Evolutionary conservation across 2,113 vertebrate species (phyloP).

Genomic region (Petroica traversi): DNA sequence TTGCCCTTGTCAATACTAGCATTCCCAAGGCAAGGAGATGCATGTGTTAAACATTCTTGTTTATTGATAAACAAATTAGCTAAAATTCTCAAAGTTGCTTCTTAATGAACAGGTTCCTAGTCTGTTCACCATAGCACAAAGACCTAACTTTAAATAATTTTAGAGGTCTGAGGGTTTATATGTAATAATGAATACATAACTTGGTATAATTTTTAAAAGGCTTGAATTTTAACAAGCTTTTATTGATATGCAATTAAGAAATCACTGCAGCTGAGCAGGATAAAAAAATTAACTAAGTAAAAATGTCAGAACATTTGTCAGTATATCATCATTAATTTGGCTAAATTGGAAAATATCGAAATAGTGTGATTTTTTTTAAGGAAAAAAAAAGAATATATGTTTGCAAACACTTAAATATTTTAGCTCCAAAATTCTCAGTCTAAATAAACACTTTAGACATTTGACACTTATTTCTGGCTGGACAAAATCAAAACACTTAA

Average conservation of each 20-base stretch:
- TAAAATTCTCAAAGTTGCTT: background rate
- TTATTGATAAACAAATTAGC: background rate
- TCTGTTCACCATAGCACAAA: background rate
- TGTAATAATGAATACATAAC: background rate
- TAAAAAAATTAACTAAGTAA: background rate
- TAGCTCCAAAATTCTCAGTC: background rate
- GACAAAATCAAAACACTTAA: background rate
- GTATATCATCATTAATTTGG: background rate
- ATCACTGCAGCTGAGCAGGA: background rate
- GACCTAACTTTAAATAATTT: background rate
- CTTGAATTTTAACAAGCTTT: background rate
- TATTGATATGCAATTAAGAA: background rate
- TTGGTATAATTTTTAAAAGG: background rate
- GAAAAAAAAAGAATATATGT: background rate
- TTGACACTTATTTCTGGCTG: background rate
- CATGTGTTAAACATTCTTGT: background rate
- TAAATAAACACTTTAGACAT: background rate
- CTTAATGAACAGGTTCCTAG: background rate
- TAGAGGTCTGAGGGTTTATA: background rate
- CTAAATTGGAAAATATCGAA: background rate
- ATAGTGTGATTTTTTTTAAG: background rate
- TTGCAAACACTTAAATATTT: background rate
- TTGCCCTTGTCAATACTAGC: conserved; percentile 27
- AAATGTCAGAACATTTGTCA: background rate
- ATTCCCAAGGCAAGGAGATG: background rate